phyloP scores from a whole-genome alignment of 2,888 invertebrate species.

The Selenia dentaria region DNA sequence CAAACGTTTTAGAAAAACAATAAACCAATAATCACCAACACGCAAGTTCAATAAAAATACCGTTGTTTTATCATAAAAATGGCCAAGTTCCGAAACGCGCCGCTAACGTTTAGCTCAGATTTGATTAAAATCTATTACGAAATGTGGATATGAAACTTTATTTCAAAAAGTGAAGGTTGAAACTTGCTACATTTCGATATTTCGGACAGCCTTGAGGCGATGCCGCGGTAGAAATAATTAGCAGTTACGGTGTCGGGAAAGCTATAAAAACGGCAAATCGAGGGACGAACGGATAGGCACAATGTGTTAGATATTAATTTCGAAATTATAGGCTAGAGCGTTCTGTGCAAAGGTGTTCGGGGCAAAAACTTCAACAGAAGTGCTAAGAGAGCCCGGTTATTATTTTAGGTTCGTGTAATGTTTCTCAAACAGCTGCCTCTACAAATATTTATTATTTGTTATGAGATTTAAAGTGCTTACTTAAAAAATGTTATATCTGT shows the following conservation, averaged over 20 bases:
- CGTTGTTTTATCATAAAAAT: constrained; percentile 36
- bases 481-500: constrained; percentile 17
- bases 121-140: constrained; percentile 40
- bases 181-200: constrained; percentile 35
- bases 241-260: constrained; percentile 71
- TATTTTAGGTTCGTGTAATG: constrained; percentile 71
- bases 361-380: constrained; percentile 78
- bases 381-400: constrained; percentile 77
- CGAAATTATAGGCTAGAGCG: constrained; percentile 74
- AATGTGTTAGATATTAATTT: constrained; percentile 84
- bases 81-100: constrained; percentile 33
- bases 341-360: constrained; percentile 69
- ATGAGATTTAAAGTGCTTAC: constrained; percentile 43
- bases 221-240: constrained; percentile 67
- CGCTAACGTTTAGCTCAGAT: constrained; percentile 41
- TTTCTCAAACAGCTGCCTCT: constrained; percentile 76
- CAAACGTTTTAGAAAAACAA: constrained; percentile 30
- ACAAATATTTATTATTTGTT: constrained; percentile 79
- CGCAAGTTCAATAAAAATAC: constrained; percentile 34
- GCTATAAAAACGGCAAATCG: constrained; percentile 75
- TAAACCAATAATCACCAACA: constrained; percentile 33
- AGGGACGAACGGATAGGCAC: constrained; percentile 74
- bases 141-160: constrained; percentile 36
- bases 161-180: constrained; percentile 35
- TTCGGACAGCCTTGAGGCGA: constrained; percentile 56